These are phyloP conservation scores for Aptenodytes patagonicus DNA, from an alignment of 2,113 vertebrate genomes.

Conservation along the genomic window DNA sequence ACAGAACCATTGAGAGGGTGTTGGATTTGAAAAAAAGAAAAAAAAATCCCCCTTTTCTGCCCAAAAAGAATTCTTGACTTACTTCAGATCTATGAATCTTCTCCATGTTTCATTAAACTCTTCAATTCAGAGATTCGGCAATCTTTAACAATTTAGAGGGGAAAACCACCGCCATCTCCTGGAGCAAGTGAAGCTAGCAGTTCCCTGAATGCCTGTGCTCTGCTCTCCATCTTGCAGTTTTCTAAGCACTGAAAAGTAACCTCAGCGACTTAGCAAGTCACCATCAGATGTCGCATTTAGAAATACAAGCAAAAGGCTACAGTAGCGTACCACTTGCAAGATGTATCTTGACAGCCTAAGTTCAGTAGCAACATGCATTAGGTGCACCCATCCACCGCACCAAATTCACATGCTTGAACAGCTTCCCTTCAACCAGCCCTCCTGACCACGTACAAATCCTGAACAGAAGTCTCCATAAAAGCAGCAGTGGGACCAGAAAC, in stretches of 20 bases:
- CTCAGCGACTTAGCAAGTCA: not conserved
- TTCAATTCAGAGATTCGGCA: not conserved
- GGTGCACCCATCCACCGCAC: not conserved
- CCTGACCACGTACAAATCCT: not conserved
- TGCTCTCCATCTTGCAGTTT: not conserved
- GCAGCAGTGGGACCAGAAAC: not conserved
- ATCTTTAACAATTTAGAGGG: not conserved
- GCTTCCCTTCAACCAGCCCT: not conserved
- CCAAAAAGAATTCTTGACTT: not conserved
- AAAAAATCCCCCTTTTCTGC: not conserved
- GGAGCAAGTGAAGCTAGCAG: not conserved
- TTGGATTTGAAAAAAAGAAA: not conserved
- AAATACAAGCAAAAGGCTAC: not conserved
- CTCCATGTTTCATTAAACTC: not conserved
- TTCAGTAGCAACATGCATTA: not conserved
- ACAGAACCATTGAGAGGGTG: not conserved
- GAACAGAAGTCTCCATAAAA: not conserved
- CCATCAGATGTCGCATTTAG: not conserved
- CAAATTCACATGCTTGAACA: not conserved
- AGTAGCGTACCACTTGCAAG: not conserved
- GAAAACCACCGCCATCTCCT: conserved; percentile 20
- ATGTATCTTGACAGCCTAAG: not conserved
- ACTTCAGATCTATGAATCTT: not conserved
- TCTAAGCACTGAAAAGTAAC: not conserved
- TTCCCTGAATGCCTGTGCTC: not conserved